Evolutionary conservation across 2,113 vertebrate species (phyloP).

Genomic region (Etheostoma cragini): DNA sequence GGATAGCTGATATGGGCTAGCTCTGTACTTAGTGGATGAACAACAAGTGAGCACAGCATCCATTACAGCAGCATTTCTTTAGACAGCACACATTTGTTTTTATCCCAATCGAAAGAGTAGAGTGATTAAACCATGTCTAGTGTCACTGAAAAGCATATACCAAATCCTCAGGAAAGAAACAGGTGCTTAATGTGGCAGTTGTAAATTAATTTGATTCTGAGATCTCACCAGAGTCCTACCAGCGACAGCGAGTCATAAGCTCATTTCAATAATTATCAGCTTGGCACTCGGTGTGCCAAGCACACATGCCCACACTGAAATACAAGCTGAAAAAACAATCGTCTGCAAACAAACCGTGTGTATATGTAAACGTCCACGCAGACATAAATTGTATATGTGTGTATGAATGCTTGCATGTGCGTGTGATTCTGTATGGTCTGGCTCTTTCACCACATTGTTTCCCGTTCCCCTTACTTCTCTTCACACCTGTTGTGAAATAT

Average conservation of each 20-base stretch:
- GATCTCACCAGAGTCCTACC: conserved; percentile 45
- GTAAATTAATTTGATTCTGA: conserved; percentile 32
- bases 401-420: conserved; percentile 4
- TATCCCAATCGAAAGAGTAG: conserved; percentile 8
- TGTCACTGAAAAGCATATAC: conserved; percentile 22
- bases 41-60: conserved; percentile 3
- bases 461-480: conserved; percentile 33
- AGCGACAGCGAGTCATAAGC: conserved; percentile 39
- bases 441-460: conserved; percentile 24
- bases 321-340: conserved; percentile 55
- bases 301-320: conserved; percentile 54
- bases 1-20: not conserved
- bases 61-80: not conserved
- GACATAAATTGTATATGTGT: not conserved
- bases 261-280: conserved; percentile 58
- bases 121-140: not conserved
- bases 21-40: not conserved
- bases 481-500: conserved; percentile 80
- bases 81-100: not conserved
- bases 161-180: conserved; percentile 21
- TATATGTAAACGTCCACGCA: conserved; percentile 19
- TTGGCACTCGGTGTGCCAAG: conserved; percentile 33
- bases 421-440: conserved; percentile 30
- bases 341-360: conserved; percentile 44
- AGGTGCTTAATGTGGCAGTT: conserved; percentile 28